Evolutionary conservation across 1,140 invertebrate genomes (phyloP).

Genomic region (Asobara japonica): DNA sequence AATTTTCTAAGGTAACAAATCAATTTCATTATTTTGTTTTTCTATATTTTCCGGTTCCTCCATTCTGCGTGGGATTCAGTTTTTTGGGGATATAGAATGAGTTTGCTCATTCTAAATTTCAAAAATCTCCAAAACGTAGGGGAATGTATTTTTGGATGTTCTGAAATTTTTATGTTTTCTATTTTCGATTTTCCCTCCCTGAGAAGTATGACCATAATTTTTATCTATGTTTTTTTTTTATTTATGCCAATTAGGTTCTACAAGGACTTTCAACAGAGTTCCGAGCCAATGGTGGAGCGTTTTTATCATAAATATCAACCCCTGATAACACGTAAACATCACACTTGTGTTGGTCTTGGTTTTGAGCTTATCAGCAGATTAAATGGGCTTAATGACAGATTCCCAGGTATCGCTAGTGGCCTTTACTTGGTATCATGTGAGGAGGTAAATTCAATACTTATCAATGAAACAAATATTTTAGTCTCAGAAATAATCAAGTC

Average conservation of each 20-base stretch:
- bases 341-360: constrained; percentile 89
- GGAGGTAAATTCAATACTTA: constrained; percentile 73
- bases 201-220: too few relatives aligned
- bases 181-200: too few relatives aligned
- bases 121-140: too few relatives aligned
- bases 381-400: constrained; percentile 67
- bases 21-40: constrained; percentile 8
- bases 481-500: too few relatives aligned
- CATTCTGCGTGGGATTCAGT: too few relatives aligned
- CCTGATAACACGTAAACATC: constrained; percentile 78
- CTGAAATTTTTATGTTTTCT: too few relatives aligned
- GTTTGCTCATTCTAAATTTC: too few relatives aligned
- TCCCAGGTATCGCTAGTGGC: constrained; percentile 72
- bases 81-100: too few relatives aligned
- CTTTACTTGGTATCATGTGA: constrained; percentile 87
- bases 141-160: too few relatives aligned
- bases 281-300: constrained; percentile 70
- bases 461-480: not conserved
- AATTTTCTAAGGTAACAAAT: constrained; percentile 75
- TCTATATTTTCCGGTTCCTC: too few relatives aligned
- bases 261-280: constrained; percentile 74
- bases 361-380: constrained; percentile 78
- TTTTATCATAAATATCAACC: constrained; percentile 82
- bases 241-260: constrained; percentile 75
- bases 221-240: too few relatives aligned